These are phyloP conservation scores for Falcaria lacertinaria DNA, from an alignment of 2,888 invertebrate genomes.

Conservation along the genomic window DNA sequence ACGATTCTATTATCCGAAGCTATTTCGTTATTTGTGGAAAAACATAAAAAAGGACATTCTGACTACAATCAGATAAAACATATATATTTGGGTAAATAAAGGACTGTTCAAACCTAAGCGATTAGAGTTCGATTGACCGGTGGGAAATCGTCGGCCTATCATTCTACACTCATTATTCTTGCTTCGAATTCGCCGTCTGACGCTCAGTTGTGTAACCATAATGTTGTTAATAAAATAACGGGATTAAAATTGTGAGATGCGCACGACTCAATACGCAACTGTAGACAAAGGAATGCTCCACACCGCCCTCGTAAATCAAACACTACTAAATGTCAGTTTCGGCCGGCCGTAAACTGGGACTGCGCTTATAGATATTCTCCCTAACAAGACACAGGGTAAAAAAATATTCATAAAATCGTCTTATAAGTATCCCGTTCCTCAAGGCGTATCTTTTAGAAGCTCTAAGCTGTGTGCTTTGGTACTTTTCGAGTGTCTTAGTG, in stretches of 20 bases:
- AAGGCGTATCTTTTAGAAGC: not conserved
- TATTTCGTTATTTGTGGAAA: conserved; percentile 26
- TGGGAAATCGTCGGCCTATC: too few relatives aligned
- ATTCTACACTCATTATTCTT: too few relatives aligned
- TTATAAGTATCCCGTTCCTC: not conserved
- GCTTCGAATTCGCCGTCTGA: too few relatives aligned
- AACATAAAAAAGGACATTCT: conserved; percentile 44
- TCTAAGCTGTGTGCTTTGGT: conserved; percentile 20
- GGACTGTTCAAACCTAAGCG: not conserved
- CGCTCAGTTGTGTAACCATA: conserved; percentile 1
- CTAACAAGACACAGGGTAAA: conserved; percentile 14
- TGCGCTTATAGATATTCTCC: conserved; percentile 22
- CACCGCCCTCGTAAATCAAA: conserved; percentile 54
- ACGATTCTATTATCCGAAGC: conserved; percentile 34
- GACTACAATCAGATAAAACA: conserved; percentile 29
- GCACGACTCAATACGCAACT: conserved; percentile 39
- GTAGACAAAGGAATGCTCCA: conserved; percentile 38
- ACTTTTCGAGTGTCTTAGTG: conserved; percentile 12
- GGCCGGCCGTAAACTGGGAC: conserved; percentile 49
- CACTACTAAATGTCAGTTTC: conserved; percentile 55
- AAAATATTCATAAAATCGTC: not conserved
- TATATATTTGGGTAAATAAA: conserved; percentile 27
- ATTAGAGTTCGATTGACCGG: too few relatives aligned
- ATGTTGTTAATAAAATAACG: conserved; percentile 24
- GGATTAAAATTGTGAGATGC: conserved; percentile 28